Evolutionary conservation across 2,113 vertebrate genomes (phyloP), one percentile per base, ranked within the genome.

Genomic region (Perca schrenkii): DNA sequence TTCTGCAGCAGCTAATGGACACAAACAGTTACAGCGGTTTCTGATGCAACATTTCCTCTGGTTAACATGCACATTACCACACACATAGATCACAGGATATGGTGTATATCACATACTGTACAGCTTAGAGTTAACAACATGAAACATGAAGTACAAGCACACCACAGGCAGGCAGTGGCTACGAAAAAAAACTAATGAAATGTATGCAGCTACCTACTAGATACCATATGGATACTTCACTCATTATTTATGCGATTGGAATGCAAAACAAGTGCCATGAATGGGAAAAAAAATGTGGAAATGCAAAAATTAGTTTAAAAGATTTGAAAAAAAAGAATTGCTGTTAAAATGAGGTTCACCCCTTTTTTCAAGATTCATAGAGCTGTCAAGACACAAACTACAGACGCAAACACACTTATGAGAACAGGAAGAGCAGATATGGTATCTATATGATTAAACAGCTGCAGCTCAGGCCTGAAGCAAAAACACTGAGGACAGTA

Each of bases 401-500:
- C 21, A 64, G 36, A 68, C 1, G 31, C 31, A 68, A 28, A 81
- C 34, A 46, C 10, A 15, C 61, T 34, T 2, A 15, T 58, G 43
- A 25, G 25, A 64, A 56, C 10, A 43, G 46, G 75, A 77, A 56
- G 57, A 40, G 54, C 14, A 58, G 52, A 69, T 14, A 31, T 14
- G 19, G 36, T 28, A 6, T 52, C 25, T 19, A 52, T 34, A 56
- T 6, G 52, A 34, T 58, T 47, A 28, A 69, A 47, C 14, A 50
- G 69, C 58, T 68, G 81, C 50, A 47, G 77, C 77, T 84, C 25
- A 25, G 60, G 50, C 77, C 57, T 36, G 78, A 86, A 63, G 54
- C 64, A 22, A 77, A 77, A 25, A 57, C 62, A 50, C 63, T 2
- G 53, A 50, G 57, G 70, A 56, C 77, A 17, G 78, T 73, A 84